A percentile compares a stretch with the other conserved stretches of the same genome.
phyloP scores from a whole-genome alignment of 2,113 vertebrate species.

The Varanus komodoensis region DNA sequence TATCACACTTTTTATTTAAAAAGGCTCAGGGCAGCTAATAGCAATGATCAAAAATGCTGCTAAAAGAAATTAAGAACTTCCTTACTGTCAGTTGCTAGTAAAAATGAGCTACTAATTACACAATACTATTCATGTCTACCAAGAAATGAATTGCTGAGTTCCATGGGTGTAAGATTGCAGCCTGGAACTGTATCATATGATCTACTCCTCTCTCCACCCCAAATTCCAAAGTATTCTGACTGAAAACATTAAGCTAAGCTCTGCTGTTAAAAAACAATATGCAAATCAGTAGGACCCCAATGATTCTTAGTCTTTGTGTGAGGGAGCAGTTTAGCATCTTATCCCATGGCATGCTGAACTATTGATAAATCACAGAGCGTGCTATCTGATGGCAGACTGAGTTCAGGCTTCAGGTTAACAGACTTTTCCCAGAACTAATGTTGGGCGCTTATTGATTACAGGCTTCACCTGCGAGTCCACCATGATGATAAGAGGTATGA shows the following conservation, averaged over 20 bases:
- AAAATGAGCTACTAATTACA: not conserved
- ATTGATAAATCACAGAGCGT: not conserved
- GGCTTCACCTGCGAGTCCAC: slow-evolving; percentile 95
- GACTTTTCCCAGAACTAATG: not conserved
- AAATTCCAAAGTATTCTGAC: not conserved
- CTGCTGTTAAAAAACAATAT: slow-evolving; percentile 4
- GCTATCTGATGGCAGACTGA: not conserved
- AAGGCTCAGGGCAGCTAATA: not conserved
- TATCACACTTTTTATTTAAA: not conserved
- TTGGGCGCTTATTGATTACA: slow-evolving; percentile 59
- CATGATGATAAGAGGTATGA: slow-evolving; percentile 98
- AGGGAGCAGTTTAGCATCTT: slow-evolving; percentile 12
- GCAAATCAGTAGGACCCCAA: not conserved
- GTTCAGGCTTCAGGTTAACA: not conserved
- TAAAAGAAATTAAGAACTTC: not conserved
- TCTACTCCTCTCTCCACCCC: not conserved
- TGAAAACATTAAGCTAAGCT: not conserved
- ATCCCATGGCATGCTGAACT: not conserved
- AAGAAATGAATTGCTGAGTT: not conserved
- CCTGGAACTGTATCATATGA: not conserved
- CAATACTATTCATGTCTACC: not conserved
- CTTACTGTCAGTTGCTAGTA: not conserved
- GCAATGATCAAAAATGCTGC: not conserved
- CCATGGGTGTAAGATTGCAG: not conserved
- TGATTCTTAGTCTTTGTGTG: not conserved